Evolutionary conservation across 2,888 invertebrate genomes (phyloP).

Genomic region (Caenorhabditis angaria): DNA sequence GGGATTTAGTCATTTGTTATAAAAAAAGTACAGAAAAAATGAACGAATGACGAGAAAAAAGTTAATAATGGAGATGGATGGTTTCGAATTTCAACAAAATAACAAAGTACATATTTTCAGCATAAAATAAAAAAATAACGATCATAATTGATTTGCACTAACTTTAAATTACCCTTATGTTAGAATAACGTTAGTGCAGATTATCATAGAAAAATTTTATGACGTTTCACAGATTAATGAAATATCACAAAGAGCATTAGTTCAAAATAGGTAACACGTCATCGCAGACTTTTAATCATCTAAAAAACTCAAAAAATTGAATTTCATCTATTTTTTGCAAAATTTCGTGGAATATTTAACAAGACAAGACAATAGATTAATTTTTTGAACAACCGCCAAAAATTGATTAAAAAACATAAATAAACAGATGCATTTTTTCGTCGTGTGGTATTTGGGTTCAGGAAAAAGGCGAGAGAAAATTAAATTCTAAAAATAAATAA

Average conservation of each 20-base stretch:
- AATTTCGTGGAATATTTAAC: slow-evolving; percentile 1
- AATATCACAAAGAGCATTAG: neutral
- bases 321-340: neutral
- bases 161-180: too few relatives aligned
- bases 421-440: neutral
- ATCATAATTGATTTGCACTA: too few relatives aligned
- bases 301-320: neutral
- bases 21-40: neutral
- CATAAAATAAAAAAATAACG: too few relatives aligned
- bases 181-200: too few relatives aligned
- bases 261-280: neutral
- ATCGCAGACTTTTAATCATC: neutral
- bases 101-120: too few relatives aligned
- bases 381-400: too few relatives aligned
- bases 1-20: neutral
- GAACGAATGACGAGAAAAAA: neutral
- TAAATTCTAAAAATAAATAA: neutral
- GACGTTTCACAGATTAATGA: too few relatives aligned
- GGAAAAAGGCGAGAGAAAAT: too few relatives aligned
- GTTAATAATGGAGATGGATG: neutral
- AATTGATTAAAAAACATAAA: slow-evolving; percentile 3
- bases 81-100: too few relatives aligned
- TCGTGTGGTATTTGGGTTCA: too few relatives aligned
- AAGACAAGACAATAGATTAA: neutral
- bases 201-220: too few relatives aligned